A percentile compares a stretch with the other conserved stretches of the same genome.
Conservation (phyloP, 2,797 vertebrate genomes). For the Acropternis orthonyx region DNA sequence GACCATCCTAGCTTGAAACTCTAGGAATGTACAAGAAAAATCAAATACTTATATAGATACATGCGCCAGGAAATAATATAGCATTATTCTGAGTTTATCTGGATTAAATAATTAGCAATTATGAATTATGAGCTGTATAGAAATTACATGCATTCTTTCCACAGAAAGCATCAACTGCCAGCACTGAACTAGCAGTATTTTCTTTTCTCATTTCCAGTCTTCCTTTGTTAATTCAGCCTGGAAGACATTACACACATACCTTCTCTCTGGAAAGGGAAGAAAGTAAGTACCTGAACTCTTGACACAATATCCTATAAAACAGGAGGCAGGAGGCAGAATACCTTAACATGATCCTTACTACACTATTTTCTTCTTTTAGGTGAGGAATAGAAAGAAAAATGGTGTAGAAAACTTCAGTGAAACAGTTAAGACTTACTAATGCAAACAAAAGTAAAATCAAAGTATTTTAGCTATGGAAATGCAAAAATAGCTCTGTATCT, state of each 20-base stretch:
- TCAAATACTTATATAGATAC: not conserved
- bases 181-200: not conserved
- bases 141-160: not conserved
- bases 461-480: not conserved
- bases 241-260: not conserved
- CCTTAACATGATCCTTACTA: accelerated
- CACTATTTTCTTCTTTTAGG: not conserved
- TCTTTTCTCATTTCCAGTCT: not conserved
- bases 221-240: not conserved
- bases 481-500: not conserved
- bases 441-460: not conserved
- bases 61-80: not conserved
- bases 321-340: not conserved
- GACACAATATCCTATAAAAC: not conserved
- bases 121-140: not conserved
- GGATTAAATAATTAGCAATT: not conserved
- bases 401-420: not conserved
- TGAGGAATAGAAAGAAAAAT: not conserved
- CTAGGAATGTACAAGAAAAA: not conserved
- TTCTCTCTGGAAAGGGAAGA: not conserved
- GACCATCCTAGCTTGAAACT: not conserved
- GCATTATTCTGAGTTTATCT: not conserved
- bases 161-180: not conserved
- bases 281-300: not conserved
- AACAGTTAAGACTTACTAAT: not conserved